Base-by-base conservation (phyloP, 2,888 invertebrate genomes). In the Eupithecia abbreviata region DNA sequence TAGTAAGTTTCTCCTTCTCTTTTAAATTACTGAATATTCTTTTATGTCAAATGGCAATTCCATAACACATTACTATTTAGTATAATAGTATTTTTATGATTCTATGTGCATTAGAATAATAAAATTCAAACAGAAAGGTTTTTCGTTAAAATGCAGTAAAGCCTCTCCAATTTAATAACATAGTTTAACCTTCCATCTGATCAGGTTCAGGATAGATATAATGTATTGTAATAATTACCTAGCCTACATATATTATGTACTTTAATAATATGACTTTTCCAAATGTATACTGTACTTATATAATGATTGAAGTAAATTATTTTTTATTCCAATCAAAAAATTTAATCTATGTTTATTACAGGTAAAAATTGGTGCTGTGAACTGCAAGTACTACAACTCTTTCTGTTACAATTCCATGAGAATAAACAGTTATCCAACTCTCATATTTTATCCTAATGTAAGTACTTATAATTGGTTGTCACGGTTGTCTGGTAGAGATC, bases 301-400 rank as follows among this genome's bases (percentile, higher is more conserved):
- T 62, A 66, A 15, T 41, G 30, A 30, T 10, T 30, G 18, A 30
- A 12, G 12, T 58, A 65, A 65, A 4, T 4, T 42, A 41, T 66
- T 9, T 66, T 66, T 66, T 3, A 66, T 2, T 13, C 15, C 0
- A 13, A 7, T 55, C 6, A 0, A n/a, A 4, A 30, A 41, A 65
- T 41, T 41, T 41, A 42, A 13, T 42, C 6, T 42, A 42, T 42
- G 5, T 15, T 42, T 66, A 47, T 67, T 91, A 13, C 90, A 95
- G 95, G 89, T 96, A 4, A 96, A 97, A 89, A 95, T 98, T 74
- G 98, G 97, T 55, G 98, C 98, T 51, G 97, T 98, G 0, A 98
- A 98, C 89, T 98, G 98, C 91, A 97, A 97, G 91, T 98, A 98
- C 88, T 97, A 98, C 86, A 97, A 97, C 94, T 93, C 95, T 67